Evolutionary conservation across 2,888 invertebrate species (phyloP).

Genomic region (Agrilus mali): DNA sequence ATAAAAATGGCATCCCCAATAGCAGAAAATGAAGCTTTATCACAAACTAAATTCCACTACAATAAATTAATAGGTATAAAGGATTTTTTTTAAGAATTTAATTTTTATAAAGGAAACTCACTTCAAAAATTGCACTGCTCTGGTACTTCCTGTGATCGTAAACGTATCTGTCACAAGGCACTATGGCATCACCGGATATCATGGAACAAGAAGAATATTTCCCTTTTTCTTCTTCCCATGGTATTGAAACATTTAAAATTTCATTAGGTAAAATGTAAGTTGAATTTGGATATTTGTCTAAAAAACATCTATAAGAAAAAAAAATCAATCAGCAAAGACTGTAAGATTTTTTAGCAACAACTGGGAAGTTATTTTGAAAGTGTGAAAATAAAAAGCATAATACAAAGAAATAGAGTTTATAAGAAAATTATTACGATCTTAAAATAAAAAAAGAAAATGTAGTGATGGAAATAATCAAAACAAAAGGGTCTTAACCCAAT

Average conservation of each 20-base stretch:
- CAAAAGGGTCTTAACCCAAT: too few species aligned
- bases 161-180: constrained; percentile 42
- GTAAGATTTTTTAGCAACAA: too few species aligned
- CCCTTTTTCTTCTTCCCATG: constrained; percentile 35
- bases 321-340: not conserved
- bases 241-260: constrained; percentile 39
- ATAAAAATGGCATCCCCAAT: constrained; percentile 56
- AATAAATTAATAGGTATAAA: constrained; percentile 16
- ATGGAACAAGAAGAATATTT: constrained; percentile 41
- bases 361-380: too few species aligned
- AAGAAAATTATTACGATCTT: not conserved
- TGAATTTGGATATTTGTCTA: constrained; percentile 38
- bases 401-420: too few species aligned
- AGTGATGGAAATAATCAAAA: too few species aligned
- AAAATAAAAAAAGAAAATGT: too few species aligned
- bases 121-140: constrained; percentile 53
- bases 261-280: constrained; percentile 36
- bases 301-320: not conserved
- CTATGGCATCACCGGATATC: constrained; percentile 32
- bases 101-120: constrained; percentile 21
- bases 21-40: constrained; percentile 46
- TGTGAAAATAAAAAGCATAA: too few species aligned
- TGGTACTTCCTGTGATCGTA: constrained; percentile 47
- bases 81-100: not conserved
- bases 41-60: constrained; percentile 57